Evolutionary conservation across 2,797 vertebrate genomes (phyloP).

Genomic region (Leuciscus waleckii): DNA sequence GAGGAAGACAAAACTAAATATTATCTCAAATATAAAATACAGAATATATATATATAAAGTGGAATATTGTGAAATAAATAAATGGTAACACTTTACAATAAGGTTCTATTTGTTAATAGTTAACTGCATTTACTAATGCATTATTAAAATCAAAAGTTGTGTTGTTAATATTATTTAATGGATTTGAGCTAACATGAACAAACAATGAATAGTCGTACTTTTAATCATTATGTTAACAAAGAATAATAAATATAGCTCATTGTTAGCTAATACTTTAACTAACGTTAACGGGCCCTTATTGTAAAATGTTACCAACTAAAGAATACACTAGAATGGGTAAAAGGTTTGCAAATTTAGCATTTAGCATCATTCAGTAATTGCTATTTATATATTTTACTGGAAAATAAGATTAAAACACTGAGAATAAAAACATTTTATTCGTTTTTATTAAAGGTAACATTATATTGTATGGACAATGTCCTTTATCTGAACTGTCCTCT

Average conservation of each 20-base stretch:
- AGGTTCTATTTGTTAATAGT: not conserved
- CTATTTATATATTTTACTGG: not conserved
- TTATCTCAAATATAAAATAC: too few relatives aligned
- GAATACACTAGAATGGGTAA: not conserved
- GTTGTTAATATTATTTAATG: not conserved
- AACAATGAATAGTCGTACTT: not conserved
- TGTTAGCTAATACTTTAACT: not conserved
- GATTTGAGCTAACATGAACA: not conserved
- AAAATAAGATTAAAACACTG: not conserved
- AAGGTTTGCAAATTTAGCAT: not conserved
- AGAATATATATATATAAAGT: too few relatives aligned
- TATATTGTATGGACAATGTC: not conserved
- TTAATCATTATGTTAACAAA: not conserved
- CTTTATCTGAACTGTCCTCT: conserved; percentile 21
- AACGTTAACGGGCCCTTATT: not conserved
- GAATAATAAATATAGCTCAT: not conserved
- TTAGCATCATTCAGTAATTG: too few relatives aligned
- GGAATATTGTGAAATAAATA: too few relatives aligned
- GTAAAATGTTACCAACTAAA: not conserved
- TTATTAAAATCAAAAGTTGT: not conserved
- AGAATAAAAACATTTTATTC: not conserved
- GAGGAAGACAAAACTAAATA: too few relatives aligned
- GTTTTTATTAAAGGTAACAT: not conserved
- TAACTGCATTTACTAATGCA: not conserved
- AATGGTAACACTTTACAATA: too few relatives aligned